A percentile compares a stretch with the other conserved stretches of the same genome.
phyloP scores from a whole-genome alignment of 2,113 vertebrate species.

The Rhinoderma darwinii region DNA sequence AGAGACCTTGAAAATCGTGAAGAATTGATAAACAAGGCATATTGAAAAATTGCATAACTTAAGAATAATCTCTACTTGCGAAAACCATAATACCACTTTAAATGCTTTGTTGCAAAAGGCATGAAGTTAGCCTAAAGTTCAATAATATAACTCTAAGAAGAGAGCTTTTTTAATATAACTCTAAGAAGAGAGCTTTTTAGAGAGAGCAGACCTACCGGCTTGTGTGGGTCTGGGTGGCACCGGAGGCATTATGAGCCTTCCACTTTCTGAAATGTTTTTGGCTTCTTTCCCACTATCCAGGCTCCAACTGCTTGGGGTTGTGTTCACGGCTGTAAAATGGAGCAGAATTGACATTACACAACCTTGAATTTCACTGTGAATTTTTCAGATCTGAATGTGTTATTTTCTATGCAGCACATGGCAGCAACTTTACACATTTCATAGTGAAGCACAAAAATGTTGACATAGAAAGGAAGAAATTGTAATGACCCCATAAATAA shows the following conservation, averaged over 20 bases:
- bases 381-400: conserved; percentile 23
- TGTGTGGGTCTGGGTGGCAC: conserved; percentile 92
- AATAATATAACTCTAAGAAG: not conserved
- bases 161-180: not conserved
- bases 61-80: not conserved
- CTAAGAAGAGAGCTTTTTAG: not conserved
- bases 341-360: conserved; percentile 64
- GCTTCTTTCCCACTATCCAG: conserved; percentile 93
- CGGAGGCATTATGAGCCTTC: conserved; percentile 88
- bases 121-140: not conserved
- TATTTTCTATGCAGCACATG: not conserved
- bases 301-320: conserved; percentile 95
- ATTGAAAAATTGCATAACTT: not conserved
- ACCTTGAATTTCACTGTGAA: conserved; percentile 53
- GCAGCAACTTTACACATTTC: conserved; percentile 16
- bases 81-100: not conserved
- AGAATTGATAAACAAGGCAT: not conserved
- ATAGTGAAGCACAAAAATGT: not conserved
- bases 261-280: conserved; percentile 83
- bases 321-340: conserved; percentile 84
- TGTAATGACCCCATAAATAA: conserved; percentile 9
- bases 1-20: not conserved
- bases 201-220: conserved; percentile 76
- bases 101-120: not conserved
- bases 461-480: not conserved